Percentiles rank a stretch among this genome's conserved stretches.
phyloP scores from a whole-genome alignment of 2,888 invertebrate species.

The Micoletzkya japonica region DNA sequence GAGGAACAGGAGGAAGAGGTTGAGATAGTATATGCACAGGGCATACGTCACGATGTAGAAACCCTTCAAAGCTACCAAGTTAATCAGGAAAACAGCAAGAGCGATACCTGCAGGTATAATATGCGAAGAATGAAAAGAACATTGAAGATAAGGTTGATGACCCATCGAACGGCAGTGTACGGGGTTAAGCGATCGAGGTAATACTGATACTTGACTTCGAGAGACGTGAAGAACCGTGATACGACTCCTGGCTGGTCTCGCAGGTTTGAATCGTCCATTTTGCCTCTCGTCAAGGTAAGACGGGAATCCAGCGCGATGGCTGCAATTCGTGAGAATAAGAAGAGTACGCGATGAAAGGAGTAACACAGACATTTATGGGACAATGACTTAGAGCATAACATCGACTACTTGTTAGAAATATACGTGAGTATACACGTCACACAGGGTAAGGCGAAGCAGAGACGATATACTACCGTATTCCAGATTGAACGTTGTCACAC shows the following conservation, averaged over 20 bases:
- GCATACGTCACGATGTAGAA: slow-evolving; percentile 99
- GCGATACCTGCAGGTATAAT: slow-evolving; percentile 54
- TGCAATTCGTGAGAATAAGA: slow-evolving; percentile 4
- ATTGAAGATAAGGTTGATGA: slow-evolving; percentile 49
- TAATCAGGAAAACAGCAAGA: not conserved
- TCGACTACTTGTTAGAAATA: not conserved
- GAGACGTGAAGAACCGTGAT: slow-evolving; percentile 51
- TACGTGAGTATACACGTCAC: not conserved
- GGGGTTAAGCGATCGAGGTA: slow-evolving; percentile 63
- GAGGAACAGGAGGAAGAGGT: slow-evolving; percentile 98
- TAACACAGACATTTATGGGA: no score
- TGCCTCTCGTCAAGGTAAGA: slow-evolving; percentile 28
- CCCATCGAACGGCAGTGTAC: slow-evolving; percentile 58
- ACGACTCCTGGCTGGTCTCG: slow-evolving; percentile 56
- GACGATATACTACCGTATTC: not conserved
- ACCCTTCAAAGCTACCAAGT: slow-evolving; percentile 82
- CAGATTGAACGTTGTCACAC: not conserved
- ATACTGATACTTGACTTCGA: slow-evolving; percentile 62
- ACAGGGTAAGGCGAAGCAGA: not conserved
- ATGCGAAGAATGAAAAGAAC: slow-evolving; percentile 54
- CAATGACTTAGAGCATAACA: not conserved
- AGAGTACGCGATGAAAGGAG: not conserved
- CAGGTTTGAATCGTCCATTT: slow-evolving; percentile 57
- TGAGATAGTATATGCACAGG: slow-evolving; percentile 96
- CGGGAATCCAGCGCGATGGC: slow-evolving; percentile 27